Evolutionary conservation across 2,888 invertebrate species (phyloP), one percentile per base, ranked within the genome.

Genomic region (Hofmannophila pseudospretella): DNA sequence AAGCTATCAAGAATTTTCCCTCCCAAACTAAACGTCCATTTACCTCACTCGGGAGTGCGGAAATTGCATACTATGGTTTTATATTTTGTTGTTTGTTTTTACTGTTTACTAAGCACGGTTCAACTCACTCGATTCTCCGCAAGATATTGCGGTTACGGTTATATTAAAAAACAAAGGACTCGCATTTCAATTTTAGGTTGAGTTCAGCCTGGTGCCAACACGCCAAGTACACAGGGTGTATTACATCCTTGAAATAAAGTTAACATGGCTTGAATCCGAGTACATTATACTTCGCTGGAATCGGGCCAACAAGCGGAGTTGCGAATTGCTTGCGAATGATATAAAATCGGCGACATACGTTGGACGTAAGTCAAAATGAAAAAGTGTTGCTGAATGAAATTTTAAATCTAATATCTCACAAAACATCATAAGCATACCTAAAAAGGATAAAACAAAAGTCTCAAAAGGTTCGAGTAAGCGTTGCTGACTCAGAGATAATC

Each of bases 261-360:
- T 71, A 68, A 74, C 69, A 76, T 69, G 67, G 70, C 71, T 72
- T 64, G 63, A 57, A 68, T 61, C 64, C 69, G 59, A 71, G 69
- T 67, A 64, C 57, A 62, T n/a, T n/a, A n/a, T 57, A 52, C 33
- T 33, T 26, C 10, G 51, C 66, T 77, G 79, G 79, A 67, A 47
- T 38, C 39, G 39, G 49, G 74, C 78, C 78, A 79, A 68, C 63
- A 58, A 4, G 55, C 56, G 51, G 50, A 55, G 60, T 67, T 51
- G 64, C 52, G 60, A 68, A 68, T 67, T 61, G 67, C 63, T 70
- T 64, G 61, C 65, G 60, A 67, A 65, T 67, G 64, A 67, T 66
- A 66, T 66, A 69, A 61, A 56, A 60, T 54, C 53, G 57, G 53
- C 51, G 58, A 64, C 64, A 60, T 66, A 61, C 55, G 58, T 56